Conservation (phyloP, 2,113 vertebrate species). For the Crypturellus undulatus region DNA sequence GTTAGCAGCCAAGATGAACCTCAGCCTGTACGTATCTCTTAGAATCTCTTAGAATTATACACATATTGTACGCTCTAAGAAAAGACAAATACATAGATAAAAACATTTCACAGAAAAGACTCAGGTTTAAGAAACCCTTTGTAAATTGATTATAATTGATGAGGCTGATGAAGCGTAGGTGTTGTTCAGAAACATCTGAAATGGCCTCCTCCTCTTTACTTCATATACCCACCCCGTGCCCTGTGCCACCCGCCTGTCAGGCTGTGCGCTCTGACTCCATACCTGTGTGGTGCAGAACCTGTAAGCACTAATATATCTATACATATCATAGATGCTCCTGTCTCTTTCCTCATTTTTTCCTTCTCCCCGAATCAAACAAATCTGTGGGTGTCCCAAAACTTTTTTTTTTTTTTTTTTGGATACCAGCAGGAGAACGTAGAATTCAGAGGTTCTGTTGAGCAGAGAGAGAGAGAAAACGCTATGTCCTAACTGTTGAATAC, state of each 20-base stretch:
- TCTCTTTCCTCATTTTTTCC: background rate
- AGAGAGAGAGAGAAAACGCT: background rate
- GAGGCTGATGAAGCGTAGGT: background rate
- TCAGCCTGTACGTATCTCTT: no score
- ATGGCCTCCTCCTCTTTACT: background rate
- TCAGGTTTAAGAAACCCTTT: background rate
- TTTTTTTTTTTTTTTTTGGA: background rate
- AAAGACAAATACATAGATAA: background rate
- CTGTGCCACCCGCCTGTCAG: background rate
- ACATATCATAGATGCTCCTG: background rate
- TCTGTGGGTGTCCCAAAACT: background rate
- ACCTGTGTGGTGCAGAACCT: background rate
- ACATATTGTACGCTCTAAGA: background rate
- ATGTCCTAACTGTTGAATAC: background rate
- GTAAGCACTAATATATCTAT: background rate
- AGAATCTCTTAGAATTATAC: background rate
- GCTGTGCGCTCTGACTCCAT: rapidly evolving
- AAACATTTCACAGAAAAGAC: background rate
- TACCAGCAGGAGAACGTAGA: background rate
- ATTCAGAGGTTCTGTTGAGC: background rate
- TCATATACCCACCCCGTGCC: background rate
- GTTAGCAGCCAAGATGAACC: background rate
- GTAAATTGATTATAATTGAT: background rate
- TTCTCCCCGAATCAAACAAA: background rate
- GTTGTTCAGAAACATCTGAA: background rate